phyloP scores from a whole-genome alignment of 2,888 invertebrate genomes.

The Nasonia oneida region DNA sequence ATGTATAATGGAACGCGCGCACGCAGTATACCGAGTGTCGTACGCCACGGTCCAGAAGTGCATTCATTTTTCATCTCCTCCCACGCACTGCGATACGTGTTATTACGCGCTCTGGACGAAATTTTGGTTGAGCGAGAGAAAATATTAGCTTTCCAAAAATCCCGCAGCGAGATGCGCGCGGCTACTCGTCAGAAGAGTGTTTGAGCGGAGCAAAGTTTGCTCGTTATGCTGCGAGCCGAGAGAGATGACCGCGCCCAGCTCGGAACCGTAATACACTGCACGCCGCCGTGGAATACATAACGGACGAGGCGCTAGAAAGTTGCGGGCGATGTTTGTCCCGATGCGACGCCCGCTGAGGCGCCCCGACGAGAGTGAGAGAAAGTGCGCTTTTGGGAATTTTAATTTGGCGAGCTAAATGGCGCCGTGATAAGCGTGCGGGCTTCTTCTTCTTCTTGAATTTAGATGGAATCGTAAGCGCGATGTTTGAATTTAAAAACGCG shows the following conservation, averaged over 20 bases:
- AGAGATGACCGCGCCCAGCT: not conserved
- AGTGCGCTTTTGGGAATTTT: slow-evolving; percentile 11
- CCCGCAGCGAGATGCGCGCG: not conserved
- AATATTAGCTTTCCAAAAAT: not conserved
- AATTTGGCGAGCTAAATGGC: not conserved
- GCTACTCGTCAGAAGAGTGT: not conserved
- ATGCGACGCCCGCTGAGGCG: slow-evolving; percentile 3
- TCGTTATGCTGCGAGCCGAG: not conserved
- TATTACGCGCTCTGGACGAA: not conserved
- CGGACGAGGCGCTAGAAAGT: slow-evolving; percentile 1
- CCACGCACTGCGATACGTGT: too few species aligned
- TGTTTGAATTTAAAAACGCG: too few species aligned
- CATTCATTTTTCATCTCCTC: not conserved
- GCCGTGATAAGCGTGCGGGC: too few species aligned
- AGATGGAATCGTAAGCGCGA: too few species aligned
- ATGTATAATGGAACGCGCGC: not conserved
- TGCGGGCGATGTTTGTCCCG: slow-evolving; percentile 1
- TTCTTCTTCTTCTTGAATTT: not conserved
- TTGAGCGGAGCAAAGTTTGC: slow-evolving; percentile 24
- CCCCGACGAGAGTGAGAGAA: slow-evolving; percentile 1
- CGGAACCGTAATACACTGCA: slow-evolving; percentile 8
- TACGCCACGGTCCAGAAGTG: not conserved
- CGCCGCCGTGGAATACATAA: not conserved
- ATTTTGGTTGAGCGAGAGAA: not conserved
- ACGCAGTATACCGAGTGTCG: not conserved